Conservation (phyloP, 2,113 vertebrate species). For the Pseudorhombus dupliciocellatus region DNA sequence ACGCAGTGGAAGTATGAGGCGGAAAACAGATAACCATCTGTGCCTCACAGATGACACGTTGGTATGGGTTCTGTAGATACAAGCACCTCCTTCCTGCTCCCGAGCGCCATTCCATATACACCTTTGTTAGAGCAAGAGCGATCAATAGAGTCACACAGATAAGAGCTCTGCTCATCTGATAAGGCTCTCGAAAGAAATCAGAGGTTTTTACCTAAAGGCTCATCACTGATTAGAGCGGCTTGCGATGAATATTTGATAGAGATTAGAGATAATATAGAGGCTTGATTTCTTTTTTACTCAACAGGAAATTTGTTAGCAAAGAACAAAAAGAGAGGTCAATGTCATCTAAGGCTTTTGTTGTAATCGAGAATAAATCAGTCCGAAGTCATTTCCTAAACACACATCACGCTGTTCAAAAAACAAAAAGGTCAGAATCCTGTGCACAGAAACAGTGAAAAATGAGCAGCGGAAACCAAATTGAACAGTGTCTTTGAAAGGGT, state of each 20-base stretch:
- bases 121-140: conserved; percentile 66
- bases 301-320: conserved; percentile 8
- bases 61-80: conserved; percentile 58
- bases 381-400: neutral
- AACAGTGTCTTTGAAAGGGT: no score
- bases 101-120: conserved; percentile 63
- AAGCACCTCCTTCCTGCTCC: conserved; percentile 70
- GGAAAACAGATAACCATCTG: conserved; percentile 70
- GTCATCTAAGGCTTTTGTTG: neutral
- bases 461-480: no score
- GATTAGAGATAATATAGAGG: conserved; percentile 9
- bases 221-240: conserved; percentile 75
- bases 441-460: no score
- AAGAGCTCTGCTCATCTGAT: conserved; percentile 81
- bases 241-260: conserved; percentile 32
- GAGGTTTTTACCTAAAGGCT: conserved; percentile 71
- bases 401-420: neutral
- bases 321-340: conserved; percentile 2
- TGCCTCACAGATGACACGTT: conserved; percentile 56
- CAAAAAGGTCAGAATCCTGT: neutral
- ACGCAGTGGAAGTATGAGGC: conserved; percentile 25
- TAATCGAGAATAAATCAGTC: neutral
- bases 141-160: conserved; percentile 81
- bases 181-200: conserved; percentile 67
- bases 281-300: neutral